Percentiles rank a stretch among this genome's conserved stretches.
phyloP scores from a whole-genome alignment of 2,888 invertebrate genomes.

The Mythimna pallens region DNA sequence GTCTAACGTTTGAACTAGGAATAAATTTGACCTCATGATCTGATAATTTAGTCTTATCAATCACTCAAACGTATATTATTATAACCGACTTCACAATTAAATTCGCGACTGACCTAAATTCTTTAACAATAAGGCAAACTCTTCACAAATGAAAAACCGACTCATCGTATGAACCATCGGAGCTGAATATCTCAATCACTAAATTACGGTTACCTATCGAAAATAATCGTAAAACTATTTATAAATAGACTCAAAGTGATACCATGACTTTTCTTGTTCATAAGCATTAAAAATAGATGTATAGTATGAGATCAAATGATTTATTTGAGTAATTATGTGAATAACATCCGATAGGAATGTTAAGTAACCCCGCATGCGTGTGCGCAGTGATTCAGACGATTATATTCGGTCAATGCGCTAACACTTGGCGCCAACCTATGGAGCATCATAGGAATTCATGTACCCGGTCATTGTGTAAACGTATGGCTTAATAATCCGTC shows the following conservation, averaged over 20 bases:
- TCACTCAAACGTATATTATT: conserved; percentile 46
- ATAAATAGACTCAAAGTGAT: conserved; percentile 59
- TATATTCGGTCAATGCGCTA: conserved; percentile 87
- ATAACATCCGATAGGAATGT: conserved; percentile 86
- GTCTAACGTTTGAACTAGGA: conserved; percentile 48
- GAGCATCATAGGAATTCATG: conserved; percentile 61
- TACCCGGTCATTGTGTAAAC: conserved; percentile 57
- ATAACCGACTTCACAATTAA: conserved; percentile 38
- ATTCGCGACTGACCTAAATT: conserved; percentile 42
- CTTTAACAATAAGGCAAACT: conserved; percentile 30
- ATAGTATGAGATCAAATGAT: conserved; percentile 77
- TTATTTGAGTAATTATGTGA: conserved; percentile 86
- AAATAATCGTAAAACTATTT: conserved; percentile 51
- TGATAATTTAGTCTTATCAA: conserved; percentile 47
- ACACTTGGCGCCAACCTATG: conserved; percentile 79
- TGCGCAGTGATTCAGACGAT: conserved; percentile 81
- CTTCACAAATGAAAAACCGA: conserved; percentile 13
- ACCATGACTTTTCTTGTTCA: conserved; percentile 49
- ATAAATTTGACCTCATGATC: conserved; percentile 49
- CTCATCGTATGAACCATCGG: conserved; percentile 11
- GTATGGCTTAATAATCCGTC: conserved; percentile 60
- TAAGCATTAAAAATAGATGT: conserved; percentile 68
- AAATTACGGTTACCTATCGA: conserved; percentile 54
- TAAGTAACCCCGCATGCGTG: conserved; percentile 85
- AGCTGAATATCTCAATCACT: conserved; percentile 27